Evolutionary conservation across 2,113 vertebrate genomes (phyloP), one percentile per base, ranked within the genome.

Genomic region (Caranx ignobilis): DNA sequence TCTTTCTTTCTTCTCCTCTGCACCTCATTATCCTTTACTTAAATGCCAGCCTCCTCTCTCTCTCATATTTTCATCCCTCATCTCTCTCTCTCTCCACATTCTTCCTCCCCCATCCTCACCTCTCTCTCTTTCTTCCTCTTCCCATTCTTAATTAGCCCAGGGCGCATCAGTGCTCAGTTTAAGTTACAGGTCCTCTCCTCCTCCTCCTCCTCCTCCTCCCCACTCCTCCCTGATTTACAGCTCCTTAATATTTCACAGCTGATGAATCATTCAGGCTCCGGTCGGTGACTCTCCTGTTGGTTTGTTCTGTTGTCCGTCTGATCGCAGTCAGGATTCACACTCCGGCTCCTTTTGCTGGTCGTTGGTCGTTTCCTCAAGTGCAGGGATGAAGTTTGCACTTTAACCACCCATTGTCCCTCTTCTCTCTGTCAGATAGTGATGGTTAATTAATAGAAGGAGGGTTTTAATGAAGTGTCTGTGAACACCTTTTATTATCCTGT

Each of bases 191-290:
- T 69, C 79, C 48, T 1, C 75, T 71, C 71, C 72, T 55, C 68
- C 81, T 19, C 66, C 62, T 84, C 45, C 71, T 50, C 79, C 75
- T 71, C 71, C 72, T 55, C 68, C 81, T 19, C 66, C 62, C 45
- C 71, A 45, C 79, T 77, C 68, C 79, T 61, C 72, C 54, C 84
- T 88, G 89, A 89, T 93, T 90, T 92, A 90, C 85, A 82, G 79
- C 76, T 82, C 35, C 82, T 93, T 87, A 90, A 92, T 92, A 87
- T 90, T 93, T 88, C 71, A 93, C 75, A 76, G 74, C 81, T 65
- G 62, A 88, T 94, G 26, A 91, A 93, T 93, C 76, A 89, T 93
- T 92, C 56, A 94, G 66, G 26, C 12, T 1, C 56, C 59, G 19
- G 71, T 41, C 59, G 19, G 71, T 41, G 31, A 66, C 84, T 79